Conservation (phyloP, 2,113 vertebrate species). For the zebrafish (Danio rerio) region GRCz12tu NC_133182.1:48425501-48426000, state of each 20-base stretch:
- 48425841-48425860: constrained; percentile 40
- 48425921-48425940: constrained; percentile 70
- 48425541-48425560: not conserved
- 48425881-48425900: constrained; percentile 59
- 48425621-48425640: not conserved
- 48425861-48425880: constrained; percentile 53
- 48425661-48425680: constrained; percentile 35
- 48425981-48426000: constrained; percentile 81
- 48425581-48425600: not conserved
- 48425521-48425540: not conserved
- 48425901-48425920: constrained; percentile 70
- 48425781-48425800: constrained; percentile 35
- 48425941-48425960: constrained; percentile 71
- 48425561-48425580: not conserved
- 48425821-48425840: constrained; percentile 28
- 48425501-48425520: not conserved
- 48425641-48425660: constrained; percentile 43
- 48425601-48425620: not conserved
- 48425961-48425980: constrained; percentile 76
- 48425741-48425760: constrained; percentile 63
- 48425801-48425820: not conserved
- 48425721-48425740: constrained; percentile 70
- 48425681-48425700: constrained; percentile 63
- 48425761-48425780: constrained; percentile 53
- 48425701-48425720: constrained; percentile 53